phyloP scores from a whole-genome alignment of 2,797 vertebrate species.

The Myotis vivesi region DNA sequence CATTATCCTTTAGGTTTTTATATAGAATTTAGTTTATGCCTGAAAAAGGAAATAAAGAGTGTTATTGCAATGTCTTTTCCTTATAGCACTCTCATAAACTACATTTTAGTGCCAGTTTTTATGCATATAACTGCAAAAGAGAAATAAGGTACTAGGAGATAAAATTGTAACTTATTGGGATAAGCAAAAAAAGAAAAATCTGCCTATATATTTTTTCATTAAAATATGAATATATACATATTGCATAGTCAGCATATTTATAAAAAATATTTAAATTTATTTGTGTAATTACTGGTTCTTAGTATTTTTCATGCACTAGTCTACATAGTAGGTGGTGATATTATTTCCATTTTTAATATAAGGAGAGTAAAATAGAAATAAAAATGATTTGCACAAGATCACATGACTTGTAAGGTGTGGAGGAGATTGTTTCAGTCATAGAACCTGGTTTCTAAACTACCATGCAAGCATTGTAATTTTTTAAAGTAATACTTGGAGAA shows the following conservation, averaged over 20 bases:
- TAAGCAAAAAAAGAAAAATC: background rate
- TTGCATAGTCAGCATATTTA: background rate
- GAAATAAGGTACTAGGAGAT: conserved; percentile 50
- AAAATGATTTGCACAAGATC: background rate
- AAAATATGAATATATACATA: background rate
- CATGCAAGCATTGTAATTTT: background rate
- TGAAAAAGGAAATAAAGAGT: conserved; percentile 70
- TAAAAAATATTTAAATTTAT: background rate
- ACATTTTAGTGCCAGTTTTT: conserved; percentile 63
- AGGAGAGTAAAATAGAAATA: background rate
- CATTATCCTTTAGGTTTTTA: conserved; percentile 71
- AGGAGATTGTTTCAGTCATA: background rate
- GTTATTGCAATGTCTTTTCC: conserved; percentile 49
- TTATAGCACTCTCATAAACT: conserved; percentile 58
- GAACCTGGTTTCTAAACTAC: background rate
- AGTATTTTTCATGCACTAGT: background rate
- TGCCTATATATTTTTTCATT: background rate
- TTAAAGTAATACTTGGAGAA: background rate
- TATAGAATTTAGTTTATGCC: conserved; percentile 64
- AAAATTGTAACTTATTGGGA: conserved; percentile 44
- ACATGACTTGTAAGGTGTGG: background rate
- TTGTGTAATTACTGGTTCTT: background rate
- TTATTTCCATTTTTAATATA: background rate
- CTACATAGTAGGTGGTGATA: background rate
- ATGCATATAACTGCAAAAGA: conserved; percentile 18